Conservation (phyloP, 2,888 invertebrate species). For the Therioaphis trifolii region DNA sequence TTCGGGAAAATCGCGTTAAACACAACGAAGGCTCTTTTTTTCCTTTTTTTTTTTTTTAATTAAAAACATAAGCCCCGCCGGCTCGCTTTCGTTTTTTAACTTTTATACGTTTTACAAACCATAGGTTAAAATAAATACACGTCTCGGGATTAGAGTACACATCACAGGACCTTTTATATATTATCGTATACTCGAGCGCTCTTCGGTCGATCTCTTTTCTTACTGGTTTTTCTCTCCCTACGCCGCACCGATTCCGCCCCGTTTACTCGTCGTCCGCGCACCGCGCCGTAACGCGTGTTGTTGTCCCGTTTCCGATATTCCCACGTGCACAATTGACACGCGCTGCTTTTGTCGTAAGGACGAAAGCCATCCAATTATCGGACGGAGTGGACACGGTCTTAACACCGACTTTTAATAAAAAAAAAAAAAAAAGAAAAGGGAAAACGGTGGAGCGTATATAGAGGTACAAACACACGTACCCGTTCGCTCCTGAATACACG, state of each 20-base stretch:
- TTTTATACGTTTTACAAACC: background rate
- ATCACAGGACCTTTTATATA: background rate
- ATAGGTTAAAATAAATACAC: background rate
- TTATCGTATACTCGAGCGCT: background rate
- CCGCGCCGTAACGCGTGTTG: background rate
- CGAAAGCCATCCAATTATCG: slow-evolving; percentile 39
- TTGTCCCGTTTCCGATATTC: slow-evolving; percentile 37
- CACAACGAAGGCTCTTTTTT: no score
- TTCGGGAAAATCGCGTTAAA: background rate
- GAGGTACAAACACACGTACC: no score
- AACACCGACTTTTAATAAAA: slow-evolving; percentile 34
- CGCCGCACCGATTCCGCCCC: background rate
- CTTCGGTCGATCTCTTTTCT: slow-evolving; percentile 16
- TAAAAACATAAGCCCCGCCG: background rate
- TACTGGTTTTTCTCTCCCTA: slow-evolving; percentile 10
- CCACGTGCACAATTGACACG: slow-evolving; percentile 44
- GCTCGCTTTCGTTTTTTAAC: background rate
- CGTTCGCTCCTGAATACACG: no score
- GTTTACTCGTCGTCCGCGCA: no score
- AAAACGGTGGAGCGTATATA: no score
- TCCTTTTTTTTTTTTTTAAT: background rate
- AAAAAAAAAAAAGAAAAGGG: background rate
- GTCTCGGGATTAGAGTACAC: slow-evolving; percentile 9
- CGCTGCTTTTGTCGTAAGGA: slow-evolving; percentile 37
- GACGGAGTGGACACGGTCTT: slow-evolving; percentile 8